A percentile compares a stretch with the other conserved stretches of the same genome.
phyloP scores from a whole-genome alignment of 2,797 vertebrate species.

The Arctocebus calabarensis region DNA sequence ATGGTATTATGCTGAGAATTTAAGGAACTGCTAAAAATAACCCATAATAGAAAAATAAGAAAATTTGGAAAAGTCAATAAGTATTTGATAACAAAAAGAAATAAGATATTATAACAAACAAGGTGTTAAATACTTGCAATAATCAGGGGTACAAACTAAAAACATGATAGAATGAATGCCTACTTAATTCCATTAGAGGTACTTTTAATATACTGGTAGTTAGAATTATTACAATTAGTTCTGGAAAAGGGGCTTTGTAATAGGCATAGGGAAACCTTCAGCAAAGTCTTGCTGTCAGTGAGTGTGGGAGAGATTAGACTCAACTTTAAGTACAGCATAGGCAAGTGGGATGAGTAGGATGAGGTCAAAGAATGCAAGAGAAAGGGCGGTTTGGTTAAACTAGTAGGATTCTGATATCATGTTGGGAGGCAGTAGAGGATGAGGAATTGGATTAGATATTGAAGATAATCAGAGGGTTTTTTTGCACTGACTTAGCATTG shows the following conservation, averaged over 20 bases:
- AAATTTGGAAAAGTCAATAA: not conserved
- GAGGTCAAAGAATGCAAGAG: accelerated
- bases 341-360: not conserved
- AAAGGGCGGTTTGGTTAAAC: not conserved
- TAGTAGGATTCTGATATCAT: not conserved
- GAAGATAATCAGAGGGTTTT: not conserved
- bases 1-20: not conserved
- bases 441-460: not conserved
- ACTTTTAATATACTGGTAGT: not conserved
- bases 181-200: not conserved
- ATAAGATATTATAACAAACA: not conserved
- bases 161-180: not conserved
- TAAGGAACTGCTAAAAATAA: not conserved
- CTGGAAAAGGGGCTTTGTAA: not conserved
- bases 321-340: not conserved
- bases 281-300: not conserved
- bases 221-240: not conserved
- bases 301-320: not conserved
- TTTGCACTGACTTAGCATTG: not conserved
- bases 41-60: not conserved
- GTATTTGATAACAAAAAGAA: not conserved
- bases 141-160: not conserved
- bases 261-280: not conserved
- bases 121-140: not conserved
- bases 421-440: accelerated